Percentiles rank a stretch among this genome's conserved stretches.
Conservation (phyloP, 2,888 invertebrate species). For the Caenorhabditis doughertyi region DNA sequence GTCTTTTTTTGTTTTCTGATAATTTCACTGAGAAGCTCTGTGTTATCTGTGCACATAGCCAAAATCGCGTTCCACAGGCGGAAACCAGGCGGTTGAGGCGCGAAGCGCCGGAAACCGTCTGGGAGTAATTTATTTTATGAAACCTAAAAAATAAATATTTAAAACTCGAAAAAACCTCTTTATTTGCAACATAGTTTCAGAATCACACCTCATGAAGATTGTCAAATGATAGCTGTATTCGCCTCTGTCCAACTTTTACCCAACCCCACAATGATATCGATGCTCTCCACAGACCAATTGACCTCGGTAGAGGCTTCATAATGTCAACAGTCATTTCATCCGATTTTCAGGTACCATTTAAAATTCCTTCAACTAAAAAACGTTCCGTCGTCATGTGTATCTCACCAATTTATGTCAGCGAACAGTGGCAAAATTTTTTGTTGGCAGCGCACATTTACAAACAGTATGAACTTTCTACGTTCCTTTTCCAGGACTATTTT, state of each 20-base stretch:
- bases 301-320: slow-evolving; percentile 24
- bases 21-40: no score
- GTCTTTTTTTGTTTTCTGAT: no score
- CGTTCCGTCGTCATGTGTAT: slow-evolving; percentile 66
- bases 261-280: slow-evolving; percentile 19
- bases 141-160: no score
- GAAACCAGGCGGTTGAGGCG: no score
- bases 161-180: no score
- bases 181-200: slow-evolving; percentile 37
- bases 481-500: no score
- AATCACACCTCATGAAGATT: slow-evolving; percentile 66
- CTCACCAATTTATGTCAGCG: slow-evolving; percentile 67
- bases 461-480: slow-evolving; percentile 31
- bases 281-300: slow-evolving; percentile 34
- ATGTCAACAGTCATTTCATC: not conserved
- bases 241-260: slow-evolving; percentile 54
- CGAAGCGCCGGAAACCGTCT: no score
- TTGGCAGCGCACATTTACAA: slow-evolving; percentile 68
- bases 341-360: slow-evolving; percentile 57
- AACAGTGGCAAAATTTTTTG: slow-evolving; percentile 70
- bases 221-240: slow-evolving; percentile 60
- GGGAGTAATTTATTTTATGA: no score
- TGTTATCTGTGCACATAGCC: no score
- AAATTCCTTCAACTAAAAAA: slow-evolving; percentile 9
- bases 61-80: no score